Evolutionary conservation across 2,888 invertebrate genomes (phyloP).

Genomic region (Pristionchus mayeri): DNA sequence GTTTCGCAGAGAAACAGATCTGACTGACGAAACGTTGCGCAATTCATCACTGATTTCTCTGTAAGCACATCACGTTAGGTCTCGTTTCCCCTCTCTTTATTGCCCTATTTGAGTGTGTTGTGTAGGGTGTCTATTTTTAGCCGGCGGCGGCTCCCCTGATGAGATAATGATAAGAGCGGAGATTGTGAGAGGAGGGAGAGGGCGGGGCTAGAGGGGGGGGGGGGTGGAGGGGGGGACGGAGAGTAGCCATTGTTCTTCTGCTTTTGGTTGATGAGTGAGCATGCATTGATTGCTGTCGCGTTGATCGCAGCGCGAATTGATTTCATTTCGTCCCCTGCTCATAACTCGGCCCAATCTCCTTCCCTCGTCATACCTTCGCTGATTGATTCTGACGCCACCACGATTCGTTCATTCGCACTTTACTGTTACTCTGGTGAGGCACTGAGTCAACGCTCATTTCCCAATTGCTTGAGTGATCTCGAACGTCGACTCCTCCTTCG

Average conservation of each 20-base stretch:
- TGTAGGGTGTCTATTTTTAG: conserved; percentile 23
- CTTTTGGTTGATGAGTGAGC: background rate
- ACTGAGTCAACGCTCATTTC: too few relatives aligned
- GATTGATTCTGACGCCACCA: too few relatives aligned
- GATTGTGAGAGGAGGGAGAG: background rate
- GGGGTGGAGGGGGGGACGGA: background rate
- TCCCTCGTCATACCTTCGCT: too few relatives aligned
- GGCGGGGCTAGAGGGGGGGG: background rate
- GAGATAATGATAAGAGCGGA: conserved; percentile 22
- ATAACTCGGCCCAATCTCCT: too few relatives aligned
- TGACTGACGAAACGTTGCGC: background rate
- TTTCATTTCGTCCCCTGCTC: too few relatives aligned
- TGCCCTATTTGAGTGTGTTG: background rate
- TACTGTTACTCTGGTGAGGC: too few relatives aligned
- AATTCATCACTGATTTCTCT: background rate
- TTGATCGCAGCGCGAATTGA: background rate
- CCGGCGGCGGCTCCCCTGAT: background rate
- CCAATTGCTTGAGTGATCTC: too few relatives aligned
- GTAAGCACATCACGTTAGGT: too few relatives aligned
- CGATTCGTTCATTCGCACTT: too few relatives aligned
- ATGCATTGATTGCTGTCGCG: background rate
- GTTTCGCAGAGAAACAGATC: background rate
- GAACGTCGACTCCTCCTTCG: background rate
- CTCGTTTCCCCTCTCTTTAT: background rate
- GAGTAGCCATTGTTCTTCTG: conserved; percentile 6